Base-by-base conservation (phyloP, 2,797 vertebrate genomes). In the Phyllotis vaccarum region DNA sequence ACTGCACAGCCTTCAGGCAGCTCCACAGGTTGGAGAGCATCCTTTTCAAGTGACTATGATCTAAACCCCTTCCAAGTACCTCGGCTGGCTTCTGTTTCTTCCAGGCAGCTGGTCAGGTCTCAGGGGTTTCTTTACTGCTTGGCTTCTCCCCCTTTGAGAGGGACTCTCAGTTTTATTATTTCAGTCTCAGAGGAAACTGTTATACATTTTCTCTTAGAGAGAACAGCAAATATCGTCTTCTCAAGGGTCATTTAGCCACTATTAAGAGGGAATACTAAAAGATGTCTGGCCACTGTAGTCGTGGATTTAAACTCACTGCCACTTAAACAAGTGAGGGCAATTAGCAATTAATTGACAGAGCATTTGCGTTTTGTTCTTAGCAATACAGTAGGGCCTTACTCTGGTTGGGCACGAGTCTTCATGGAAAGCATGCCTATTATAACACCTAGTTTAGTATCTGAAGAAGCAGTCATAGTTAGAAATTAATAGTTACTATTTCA, bases 301-400 rank as follows among this genome's bases (percentile, higher is more conserved):
- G 9, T 2, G 6, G 86, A 40, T 24, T 3, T 4, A 89, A 79
- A 70, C 52, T 93, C 79, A 54, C 49, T 31, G 46, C 37, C 43
- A 52, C 46, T 70, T 81, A 80, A 80, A 88, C 64, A 16, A 89
- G 56, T 43, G 54, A 27, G n/a, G 40, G 64, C 43, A 22, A 31
- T 16, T 78, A 56, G 40, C 66, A n/a, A n/a, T n/a, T n/a, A 72
- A 64, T 34, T 46, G 24, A 37, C 70, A 88, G 49, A 80, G 90
- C 43, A 83, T 58, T 46, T 80, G 89, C 66, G 66, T 83, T 76
- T 19, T 95, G 85, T 93, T 10, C 37, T 91, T 9, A 56, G 75
- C 46, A 86, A 46, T 83, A 17, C 40, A 76, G 11, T 34, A 27
- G 27, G 31, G 17, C 85, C 66, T 95, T 82, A 24, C 27, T 93